Percentiles rank a stretch among this genome's conserved stretches.
These are phyloP conservation scores for Salarias fasciatus DNA, from an alignment of 2,797 vertebrate species.

Conservation along the genomic window DNA sequence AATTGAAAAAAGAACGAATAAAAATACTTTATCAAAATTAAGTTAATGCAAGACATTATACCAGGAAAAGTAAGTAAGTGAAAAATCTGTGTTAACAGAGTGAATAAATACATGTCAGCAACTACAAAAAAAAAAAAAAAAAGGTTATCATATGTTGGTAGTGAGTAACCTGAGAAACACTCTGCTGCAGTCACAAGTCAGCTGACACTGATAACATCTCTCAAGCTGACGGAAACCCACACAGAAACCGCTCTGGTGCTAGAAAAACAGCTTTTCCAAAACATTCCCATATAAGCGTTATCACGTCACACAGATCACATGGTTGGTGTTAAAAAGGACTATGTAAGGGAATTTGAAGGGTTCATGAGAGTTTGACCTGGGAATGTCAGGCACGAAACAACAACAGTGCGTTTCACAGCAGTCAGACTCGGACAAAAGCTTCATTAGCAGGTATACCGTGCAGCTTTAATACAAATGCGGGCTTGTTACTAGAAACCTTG, in stretches of 20 bases:
- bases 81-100: too few relatives aligned
- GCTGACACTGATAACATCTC: constrained; percentile 58
- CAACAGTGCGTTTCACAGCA: constrained; percentile 18
- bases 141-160: constrained; percentile 9
- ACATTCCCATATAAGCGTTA: constrained; percentile 50
- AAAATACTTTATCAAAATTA: too few relatives aligned
- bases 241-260: constrained; percentile 34
- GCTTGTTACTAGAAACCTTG: neutral
- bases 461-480: constrained; percentile 31
- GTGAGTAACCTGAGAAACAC: constrained; percentile 15
- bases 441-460: constrained; percentile 5
- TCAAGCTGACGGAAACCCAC: constrained; percentile 35
- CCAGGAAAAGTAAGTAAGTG: too few relatives aligned
- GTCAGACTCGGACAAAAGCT: constrained; percentile 10
- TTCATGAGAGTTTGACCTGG: constrained; percentile 35
- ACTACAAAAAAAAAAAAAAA: constrained; percentile 14
- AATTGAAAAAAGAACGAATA: too few relatives aligned
- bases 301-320: constrained; percentile 62
- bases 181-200: constrained; percentile 27
- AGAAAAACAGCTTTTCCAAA: constrained; percentile 65
- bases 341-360: constrained; percentile 56
- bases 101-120: constrained; percentile 5
- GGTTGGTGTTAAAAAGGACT: constrained; percentile 54
- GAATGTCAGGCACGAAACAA: constrained; percentile 36
- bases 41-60: too few relatives aligned